phyloP scores from a whole-genome alignment of 2,797 vertebrate species.

The Forpus xanthops region DNA sequence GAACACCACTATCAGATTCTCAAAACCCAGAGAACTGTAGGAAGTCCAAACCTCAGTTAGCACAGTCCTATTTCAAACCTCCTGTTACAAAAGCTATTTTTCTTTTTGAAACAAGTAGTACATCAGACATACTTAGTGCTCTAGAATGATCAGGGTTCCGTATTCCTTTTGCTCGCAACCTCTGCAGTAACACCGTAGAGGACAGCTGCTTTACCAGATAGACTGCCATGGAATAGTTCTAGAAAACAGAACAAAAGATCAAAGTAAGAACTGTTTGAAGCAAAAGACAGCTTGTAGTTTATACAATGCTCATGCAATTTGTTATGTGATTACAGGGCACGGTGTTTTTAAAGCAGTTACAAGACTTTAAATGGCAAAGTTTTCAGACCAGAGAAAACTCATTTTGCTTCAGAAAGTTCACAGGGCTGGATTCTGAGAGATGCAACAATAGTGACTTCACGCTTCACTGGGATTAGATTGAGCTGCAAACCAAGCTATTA shows the following conservation, averaged over 20 bases:
- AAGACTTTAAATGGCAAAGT: neutral
- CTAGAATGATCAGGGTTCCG: conserved; percentile 98
- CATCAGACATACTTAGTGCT: conserved; percentile 89
- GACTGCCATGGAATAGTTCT: conserved; percentile 98
- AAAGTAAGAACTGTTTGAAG: neutral
- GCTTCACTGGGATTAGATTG: neutral
- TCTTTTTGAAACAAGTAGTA: neutral
- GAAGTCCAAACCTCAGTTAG: conserved; percentile 19
- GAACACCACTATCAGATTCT: conserved; percentile 49
- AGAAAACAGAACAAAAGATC: conserved; percentile 54
- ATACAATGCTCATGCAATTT: neutral
- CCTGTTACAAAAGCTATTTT: neutral
- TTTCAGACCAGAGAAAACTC: neutral
- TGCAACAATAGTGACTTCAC: neutral
- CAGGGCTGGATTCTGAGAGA: neutral
- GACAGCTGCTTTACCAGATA: conserved; percentile 98
- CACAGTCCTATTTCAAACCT: neutral
- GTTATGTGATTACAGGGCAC: neutral
- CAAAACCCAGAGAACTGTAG: conserved; percentile 34
- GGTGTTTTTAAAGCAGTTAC: neutral
- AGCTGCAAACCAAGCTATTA: neutral
- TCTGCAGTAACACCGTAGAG: conserved; percentile 92
- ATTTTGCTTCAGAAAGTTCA: neutral
- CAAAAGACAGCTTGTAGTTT: neutral
- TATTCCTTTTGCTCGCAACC: conserved; percentile 96